Conservation (phyloP, 1,140 invertebrate species). For the Nephotettix cincticeps region DNA sequence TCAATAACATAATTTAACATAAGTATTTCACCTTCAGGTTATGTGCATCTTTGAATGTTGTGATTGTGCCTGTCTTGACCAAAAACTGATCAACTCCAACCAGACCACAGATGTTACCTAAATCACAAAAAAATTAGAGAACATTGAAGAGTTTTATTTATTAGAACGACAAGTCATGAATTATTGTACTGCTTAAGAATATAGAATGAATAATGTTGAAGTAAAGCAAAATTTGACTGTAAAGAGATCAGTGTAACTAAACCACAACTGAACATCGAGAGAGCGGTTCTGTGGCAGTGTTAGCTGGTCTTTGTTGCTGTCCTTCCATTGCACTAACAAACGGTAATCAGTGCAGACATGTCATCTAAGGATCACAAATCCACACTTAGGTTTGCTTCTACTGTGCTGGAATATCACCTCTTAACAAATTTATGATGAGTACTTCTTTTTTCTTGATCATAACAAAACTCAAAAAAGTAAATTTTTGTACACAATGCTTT, state of each 20-base stretch:
- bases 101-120: constrained; percentile 96
- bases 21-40: constrained; percentile 97
- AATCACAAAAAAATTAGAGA: neutral
- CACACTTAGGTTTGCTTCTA: constrained; percentile 13
- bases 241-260: neutral
- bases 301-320: constrained; percentile 1
- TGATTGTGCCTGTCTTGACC: constrained; percentile 99
- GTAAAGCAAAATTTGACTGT: too few species aligned
- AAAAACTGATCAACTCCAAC: constrained; percentile 99
- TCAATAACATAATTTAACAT: too few species aligned
- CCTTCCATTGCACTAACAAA: constrained; percentile 16
- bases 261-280: constrained; percentile 18
- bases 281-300: constrained; percentile 19
- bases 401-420: constrained; percentile 47
- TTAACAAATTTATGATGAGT: too few species aligned
- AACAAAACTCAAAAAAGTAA: too few species aligned
- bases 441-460: too few species aligned
- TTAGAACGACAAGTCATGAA: too few species aligned
- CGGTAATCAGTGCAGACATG: neutral
- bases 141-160: too few species aligned
- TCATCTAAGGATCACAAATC: neutral
- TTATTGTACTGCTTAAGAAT: too few species aligned
- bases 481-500: too few species aligned
- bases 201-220: too few species aligned
- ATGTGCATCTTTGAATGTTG: constrained; percentile 98